Conservation (phyloP, 1,140 invertebrate genomes). For the Drosophila bifasciata region DNA sequence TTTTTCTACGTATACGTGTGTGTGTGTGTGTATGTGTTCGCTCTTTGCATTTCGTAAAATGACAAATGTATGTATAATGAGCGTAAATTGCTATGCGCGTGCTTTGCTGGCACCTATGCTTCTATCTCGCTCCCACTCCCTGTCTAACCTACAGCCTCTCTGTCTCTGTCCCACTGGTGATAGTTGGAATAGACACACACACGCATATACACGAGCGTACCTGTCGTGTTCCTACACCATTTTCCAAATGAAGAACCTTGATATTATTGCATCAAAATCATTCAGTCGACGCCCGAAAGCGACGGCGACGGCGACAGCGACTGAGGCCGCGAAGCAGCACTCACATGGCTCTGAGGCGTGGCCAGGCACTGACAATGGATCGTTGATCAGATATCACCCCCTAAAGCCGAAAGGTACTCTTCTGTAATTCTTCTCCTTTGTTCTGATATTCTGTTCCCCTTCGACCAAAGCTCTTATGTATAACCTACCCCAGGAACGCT, state of each 20-base stretch:
- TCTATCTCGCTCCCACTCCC: constrained; percentile 17
- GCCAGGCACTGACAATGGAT: constrained; percentile 42
- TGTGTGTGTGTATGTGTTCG: constrained; percentile 17
- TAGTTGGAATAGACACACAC: constrained; percentile 44
- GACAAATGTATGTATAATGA: constrained; percentile 78
- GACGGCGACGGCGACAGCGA: not conserved
- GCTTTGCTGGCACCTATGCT: constrained; percentile 46
- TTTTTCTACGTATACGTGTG: not conserved
- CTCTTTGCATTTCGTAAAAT: constrained; percentile 66
- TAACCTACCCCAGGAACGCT: no score
- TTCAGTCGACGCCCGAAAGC: not conserved
- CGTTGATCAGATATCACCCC: not conserved
- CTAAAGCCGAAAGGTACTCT: not conserved
- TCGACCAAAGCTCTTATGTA: no score
- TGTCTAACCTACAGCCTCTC: not conserved
- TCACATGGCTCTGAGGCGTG: constrained; percentile 47
- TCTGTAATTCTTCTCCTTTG: no score
- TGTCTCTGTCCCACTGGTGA: constrained; percentile 21
- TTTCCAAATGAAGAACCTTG: constrained; percentile 56
- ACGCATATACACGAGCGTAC: constrained; percentile 8
- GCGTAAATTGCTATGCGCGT: constrained; percentile 76
- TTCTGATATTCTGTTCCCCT: no score
- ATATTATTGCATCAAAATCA: constrained; percentile 42
- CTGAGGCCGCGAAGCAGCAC: not conserved
- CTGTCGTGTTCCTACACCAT: constrained; percentile 63